These are phyloP conservation scores for Thymelicus acteon DNA, from an alignment of 2,888 invertebrate genomes.

Conservation along the genomic window DNA sequence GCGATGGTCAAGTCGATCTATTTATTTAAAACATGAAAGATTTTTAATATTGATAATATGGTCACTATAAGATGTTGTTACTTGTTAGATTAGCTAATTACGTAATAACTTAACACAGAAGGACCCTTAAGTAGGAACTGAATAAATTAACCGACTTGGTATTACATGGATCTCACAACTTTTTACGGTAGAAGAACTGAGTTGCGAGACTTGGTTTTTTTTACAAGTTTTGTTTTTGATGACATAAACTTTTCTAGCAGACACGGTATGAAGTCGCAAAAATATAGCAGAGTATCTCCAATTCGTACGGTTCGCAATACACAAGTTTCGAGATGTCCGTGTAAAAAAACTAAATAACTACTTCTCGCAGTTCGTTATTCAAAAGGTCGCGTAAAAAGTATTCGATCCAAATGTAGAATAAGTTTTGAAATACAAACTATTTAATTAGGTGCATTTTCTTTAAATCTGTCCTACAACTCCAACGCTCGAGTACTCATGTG, in stretches of 20 bases:
- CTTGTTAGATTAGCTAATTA: too few species aligned
- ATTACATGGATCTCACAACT: too few species aligned
- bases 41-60: too few species aligned
- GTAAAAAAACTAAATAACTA: slow-evolving; percentile 14
- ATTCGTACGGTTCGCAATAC: slow-evolving; percentile 8
- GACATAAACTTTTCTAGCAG: background rate
- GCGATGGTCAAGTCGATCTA: too few species aligned
- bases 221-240: too few species aligned
- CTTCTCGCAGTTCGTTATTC: slow-evolving; percentile 6
- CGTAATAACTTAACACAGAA: too few species aligned
- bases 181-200: too few species aligned
- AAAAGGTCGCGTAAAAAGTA: slow-evolving; percentile 12
- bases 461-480: background rate
- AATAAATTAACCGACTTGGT: too few species aligned
- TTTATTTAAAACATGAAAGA: too few species aligned
- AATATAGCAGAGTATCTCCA: background rate
- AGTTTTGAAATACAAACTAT: slow-evolving; percentile 12
- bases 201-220: too few species aligned
- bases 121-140: too few species aligned
- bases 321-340: slow-evolving; percentile 1
- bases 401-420: slow-evolving; percentile 9
- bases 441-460: slow-evolving; percentile 6
- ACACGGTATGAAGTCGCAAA: slow-evolving; percentile 4
- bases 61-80: too few species aligned
- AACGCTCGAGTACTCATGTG: background rate